Evolutionary conservation across 2,888 invertebrate genomes (phyloP).

Genomic region (Entomobrya proxima): DNA sequence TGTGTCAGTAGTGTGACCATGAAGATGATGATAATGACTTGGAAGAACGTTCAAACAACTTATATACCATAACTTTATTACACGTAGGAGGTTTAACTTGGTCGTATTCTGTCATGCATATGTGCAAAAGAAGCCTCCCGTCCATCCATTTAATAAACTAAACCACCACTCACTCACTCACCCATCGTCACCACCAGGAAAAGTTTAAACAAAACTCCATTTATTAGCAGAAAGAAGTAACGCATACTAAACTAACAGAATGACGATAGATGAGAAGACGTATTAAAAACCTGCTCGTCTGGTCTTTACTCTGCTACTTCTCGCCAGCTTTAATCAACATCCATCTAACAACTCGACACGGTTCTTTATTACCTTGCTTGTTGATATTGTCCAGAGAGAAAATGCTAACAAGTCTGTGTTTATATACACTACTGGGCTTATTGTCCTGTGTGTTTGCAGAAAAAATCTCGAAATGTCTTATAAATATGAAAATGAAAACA

Average conservation of each 20-base stretch:
- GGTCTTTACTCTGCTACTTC: background rate
- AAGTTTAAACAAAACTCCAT: slow-evolving; percentile 38
- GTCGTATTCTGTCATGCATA: slow-evolving; percentile 1
- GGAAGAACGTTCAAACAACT: slow-evolving; percentile 18
- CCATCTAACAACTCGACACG: slow-evolving; percentile 30
- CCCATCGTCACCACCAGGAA: slow-evolving; percentile 46
- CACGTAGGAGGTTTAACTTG: background rate
- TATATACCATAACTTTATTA: too few species aligned
- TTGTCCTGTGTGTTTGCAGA: background rate
- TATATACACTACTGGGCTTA: background rate
- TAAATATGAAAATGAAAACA: slow-evolving; percentile 5
- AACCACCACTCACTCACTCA: background rate
- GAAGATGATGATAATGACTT: slow-evolving; percentile 58
- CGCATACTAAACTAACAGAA: background rate
- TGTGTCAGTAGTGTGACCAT: slow-evolving; percentile 59
- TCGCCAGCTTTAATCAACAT: slow-evolving; percentile 1
- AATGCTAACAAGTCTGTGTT: background rate
- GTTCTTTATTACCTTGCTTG: slow-evolving; percentile 49
- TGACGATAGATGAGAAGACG: background rate
- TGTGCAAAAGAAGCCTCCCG: background rate
- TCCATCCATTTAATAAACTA: background rate
- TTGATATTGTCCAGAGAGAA: slow-evolving; percentile 35
- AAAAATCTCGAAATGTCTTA: background rate
- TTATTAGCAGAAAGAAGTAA: background rate
- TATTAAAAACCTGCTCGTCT: slow-evolving; percentile 41